phyloP scores from a whole-genome alignment of 1,140 invertebrate genomes.

The Monomorium pharaonis region DNA sequence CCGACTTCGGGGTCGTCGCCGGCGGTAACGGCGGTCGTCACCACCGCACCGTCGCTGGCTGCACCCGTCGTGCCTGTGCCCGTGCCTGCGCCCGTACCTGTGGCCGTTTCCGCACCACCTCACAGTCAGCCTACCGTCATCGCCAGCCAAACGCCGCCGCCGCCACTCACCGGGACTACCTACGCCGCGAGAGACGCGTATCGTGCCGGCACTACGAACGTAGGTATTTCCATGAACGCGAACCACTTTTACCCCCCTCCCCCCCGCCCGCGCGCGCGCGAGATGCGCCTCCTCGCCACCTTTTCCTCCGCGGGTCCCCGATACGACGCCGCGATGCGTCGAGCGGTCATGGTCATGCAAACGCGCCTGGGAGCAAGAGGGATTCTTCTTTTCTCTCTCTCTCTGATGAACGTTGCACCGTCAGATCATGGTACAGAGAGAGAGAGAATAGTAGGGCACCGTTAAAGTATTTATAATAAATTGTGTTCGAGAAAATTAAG shows the following conservation, averaged over 20 bases:
- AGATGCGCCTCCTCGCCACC: background rate
- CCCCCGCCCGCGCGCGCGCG: background rate
- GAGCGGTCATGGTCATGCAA: constrained; percentile 45
- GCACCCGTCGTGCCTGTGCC: constrained; percentile 46
- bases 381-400: background rate
- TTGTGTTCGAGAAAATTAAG: background rate
- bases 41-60: constrained; percentile 67
- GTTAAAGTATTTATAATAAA: background rate
- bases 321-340: constrained; percentile 7
- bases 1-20: constrained; percentile 77
- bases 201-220: constrained; percentile 80
- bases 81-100: constrained; percentile 33
- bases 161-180: constrained; percentile 74
- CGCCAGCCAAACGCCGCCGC: constrained; percentile 81
- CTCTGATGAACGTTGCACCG: background rate
- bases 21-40: constrained; percentile 63
- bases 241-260: background rate
- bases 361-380: background rate
- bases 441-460: background rate
- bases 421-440: background rate
- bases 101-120: constrained; percentile 43
- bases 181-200: constrained; percentile 79
- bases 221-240: constrained; percentile 73
- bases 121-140: constrained; percentile 67
- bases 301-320: background rate